Base-by-base conservation (phyloP, 2,113 vertebrate genomes). In the Pterocles gutturalis region DNA sequence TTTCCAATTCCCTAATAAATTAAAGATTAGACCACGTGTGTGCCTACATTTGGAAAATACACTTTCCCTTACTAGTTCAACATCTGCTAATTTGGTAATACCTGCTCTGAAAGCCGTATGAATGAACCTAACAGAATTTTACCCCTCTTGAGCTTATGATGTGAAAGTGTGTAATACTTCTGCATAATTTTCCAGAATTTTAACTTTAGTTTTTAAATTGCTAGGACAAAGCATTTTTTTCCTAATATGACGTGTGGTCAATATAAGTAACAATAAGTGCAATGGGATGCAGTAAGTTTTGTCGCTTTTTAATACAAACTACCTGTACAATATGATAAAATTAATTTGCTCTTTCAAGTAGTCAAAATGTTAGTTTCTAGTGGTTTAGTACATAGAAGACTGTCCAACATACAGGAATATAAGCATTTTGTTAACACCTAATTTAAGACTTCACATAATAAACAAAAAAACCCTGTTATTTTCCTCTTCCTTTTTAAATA, bases 401-500 rank as follows among this genome's bases (percentile, higher is more conserved):
- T 36, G 24, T 38, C 54, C 6, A 6, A 62, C 55, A 64, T 22
- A 67, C 3, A 88, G 19, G 73, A 90, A 60, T 1, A 1, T 20
- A 80, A 43, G 6, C 43, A 89, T 70, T 93, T 92, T 87, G 33
- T 86, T 94, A 92, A 83, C 10, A 14, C 26, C 5, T 78, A 86
- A 95, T 89, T 86, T 62, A 69, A 83, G 60, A 55, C 26, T 76
- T 72, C n/a, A 48, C 9, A 45, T 33, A 82, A 87, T 55, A 79
- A 88, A 73, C 61, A 79, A 57, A 43, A 62, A 10, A 34, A 1
- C 8, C 20, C 12, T 17, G 7, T 31, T 83, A 36, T 80, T 58
- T 67, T 83, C 66, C 85, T 78, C 38, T 43, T 90, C 45, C 58
- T 94, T 92, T 96, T 54, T 45, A 93, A 95, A 91, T 28, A 95